phyloP scores from a whole-genome alignment of 2,888 invertebrate genomes.

The Spilarctia lutea region DNA sequence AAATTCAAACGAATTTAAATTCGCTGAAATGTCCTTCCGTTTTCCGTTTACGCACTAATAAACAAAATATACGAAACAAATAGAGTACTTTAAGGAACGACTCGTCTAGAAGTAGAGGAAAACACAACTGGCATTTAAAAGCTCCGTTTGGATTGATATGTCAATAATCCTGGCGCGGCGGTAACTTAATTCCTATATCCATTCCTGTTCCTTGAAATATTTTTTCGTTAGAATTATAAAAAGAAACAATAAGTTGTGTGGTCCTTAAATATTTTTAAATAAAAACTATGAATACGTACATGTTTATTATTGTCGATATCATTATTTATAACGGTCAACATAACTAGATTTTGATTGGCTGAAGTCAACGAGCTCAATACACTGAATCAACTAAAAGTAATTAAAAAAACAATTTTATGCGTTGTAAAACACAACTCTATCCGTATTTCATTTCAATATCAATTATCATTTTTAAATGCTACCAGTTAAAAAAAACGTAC shows the following conservation, averaged over 20 bases:
- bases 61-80: constrained; percentile 3
- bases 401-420: constrained; percentile 33
- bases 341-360: constrained; percentile 2
- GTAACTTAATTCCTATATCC: background rate
- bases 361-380: constrained; percentile 3
- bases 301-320: constrained; percentile 6
- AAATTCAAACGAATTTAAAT: background rate
- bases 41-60: background rate
- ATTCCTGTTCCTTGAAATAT: background rate
- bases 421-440: constrained; percentile 28
- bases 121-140: constrained; percentile 4
- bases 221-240: background rate
- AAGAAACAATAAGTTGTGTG: background rate
- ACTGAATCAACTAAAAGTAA: constrained; percentile 14
- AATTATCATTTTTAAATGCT: constrained; percentile 9
- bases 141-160: background rate
- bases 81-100: background rate
- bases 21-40: background rate
- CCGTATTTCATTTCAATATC: constrained; percentile 1
- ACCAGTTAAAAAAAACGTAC: background rate
- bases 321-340: constrained; percentile 6
- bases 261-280: background rate
- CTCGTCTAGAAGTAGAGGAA: constrained; percentile 4
- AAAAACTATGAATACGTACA: constrained; percentile 11
- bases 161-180: background rate